phyloP scores from a whole-genome alignment of 2,888 invertebrate genomes.

The Odiellus spinosus region DNA sequence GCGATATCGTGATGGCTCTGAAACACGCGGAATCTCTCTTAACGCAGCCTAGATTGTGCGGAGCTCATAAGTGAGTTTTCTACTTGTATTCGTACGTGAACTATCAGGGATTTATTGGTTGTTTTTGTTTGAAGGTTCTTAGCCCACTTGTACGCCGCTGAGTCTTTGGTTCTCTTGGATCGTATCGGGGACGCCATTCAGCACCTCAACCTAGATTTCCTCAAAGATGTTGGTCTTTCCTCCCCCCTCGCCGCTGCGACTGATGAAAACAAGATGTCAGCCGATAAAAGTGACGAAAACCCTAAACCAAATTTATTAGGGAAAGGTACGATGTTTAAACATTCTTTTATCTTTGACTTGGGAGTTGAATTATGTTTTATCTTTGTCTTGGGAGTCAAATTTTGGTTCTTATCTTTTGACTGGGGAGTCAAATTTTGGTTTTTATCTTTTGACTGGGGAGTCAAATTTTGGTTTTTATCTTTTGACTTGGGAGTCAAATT shows the following conservation, averaged over 20 bases:
- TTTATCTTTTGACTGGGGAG: too few species aligned
- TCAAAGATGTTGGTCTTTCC: slow-evolving; percentile 25
- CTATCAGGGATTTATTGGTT: slow-evolving; percentile 3
- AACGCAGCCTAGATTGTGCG: slow-evolving; percentile 50
- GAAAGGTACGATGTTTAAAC: background rate
- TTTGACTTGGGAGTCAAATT: too few species aligned
- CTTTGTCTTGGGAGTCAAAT: too few species aligned
- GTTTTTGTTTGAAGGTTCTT: slow-evolving; percentile 39
- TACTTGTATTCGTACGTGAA: slow-evolving; percentile 1
- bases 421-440: too few species aligned
- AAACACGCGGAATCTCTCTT: slow-evolving; percentile 60
- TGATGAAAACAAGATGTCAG: slow-evolving; percentile 7
- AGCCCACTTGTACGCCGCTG: slow-evolving; percentile 76
- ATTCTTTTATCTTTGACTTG: too few species aligned
- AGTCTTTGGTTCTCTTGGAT: slow-evolving; percentile 66
- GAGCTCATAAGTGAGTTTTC: slow-evolving; percentile 45
- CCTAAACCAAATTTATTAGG: slow-evolving; percentile 5
- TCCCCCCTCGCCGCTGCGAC: slow-evolving; percentile 4
- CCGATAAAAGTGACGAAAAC: slow-evolving; percentile 13
- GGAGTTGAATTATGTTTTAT: too few species aligned
- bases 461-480: too few species aligned
- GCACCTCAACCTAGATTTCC: slow-evolving; percentile 45
- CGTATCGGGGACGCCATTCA: slow-evolving; percentile 66
- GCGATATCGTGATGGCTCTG: slow-evolving; percentile 62
- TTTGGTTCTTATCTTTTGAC: too few species aligned